These are phyloP conservation scores for Hemibagrus wyckioides DNA, from an alignment of 2,113 vertebrate species.

Conservation along the genomic window DNA sequence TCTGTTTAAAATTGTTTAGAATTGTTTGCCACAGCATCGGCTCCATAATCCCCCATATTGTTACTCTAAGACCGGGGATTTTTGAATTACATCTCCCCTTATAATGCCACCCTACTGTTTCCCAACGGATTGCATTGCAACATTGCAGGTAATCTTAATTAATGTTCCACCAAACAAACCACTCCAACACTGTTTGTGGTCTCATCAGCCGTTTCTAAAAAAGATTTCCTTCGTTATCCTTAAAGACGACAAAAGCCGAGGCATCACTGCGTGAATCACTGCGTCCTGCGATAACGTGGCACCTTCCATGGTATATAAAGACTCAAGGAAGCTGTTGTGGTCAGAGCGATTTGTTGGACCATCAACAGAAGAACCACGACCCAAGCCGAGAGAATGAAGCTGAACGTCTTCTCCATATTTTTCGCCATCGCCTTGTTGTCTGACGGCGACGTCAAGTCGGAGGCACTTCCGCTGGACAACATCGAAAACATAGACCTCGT, in stretches of 20 bases:
- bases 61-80: slow-evolving; percentile 66
- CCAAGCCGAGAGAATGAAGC: slow-evolving; percentile 63
- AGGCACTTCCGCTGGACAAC: slow-evolving; percentile 57
- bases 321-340: not conserved
- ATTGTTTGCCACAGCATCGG: slow-evolving; percentile 25
- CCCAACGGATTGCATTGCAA: slow-evolving; percentile 28
- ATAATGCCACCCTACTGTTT: slow-evolving; percentile 56
- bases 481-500: slow-evolving; percentile 61
- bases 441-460: slow-evolving; percentile 48
- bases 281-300: slow-evolving; percentile 49
- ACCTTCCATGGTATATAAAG: slow-evolving; percentile 67
- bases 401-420: slow-evolving; percentile 56
- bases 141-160: slow-evolving; percentile 60
- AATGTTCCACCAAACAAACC: slow-evolving; percentile 59
- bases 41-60: slow-evolving; percentile 62
- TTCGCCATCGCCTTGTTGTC: slow-evolving; percentile 63
- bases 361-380: slow-evolving; percentile 23
- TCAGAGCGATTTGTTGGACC: slow-evolving; percentile 48
- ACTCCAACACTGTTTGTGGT: slow-evolving; percentile 54
- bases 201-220: slow-evolving; percentile 40
- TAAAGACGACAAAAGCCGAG: slow-evolving; percentile 46
- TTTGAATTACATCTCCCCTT: slow-evolving; percentile 55
- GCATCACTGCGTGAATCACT: slow-evolving; percentile 23
- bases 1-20: slow-evolving; percentile 14
- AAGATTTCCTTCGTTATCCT: slow-evolving; percentile 52